Conservation (phyloP, 2,888 invertebrate genomes). For the Spisula subtruncata region DNA sequence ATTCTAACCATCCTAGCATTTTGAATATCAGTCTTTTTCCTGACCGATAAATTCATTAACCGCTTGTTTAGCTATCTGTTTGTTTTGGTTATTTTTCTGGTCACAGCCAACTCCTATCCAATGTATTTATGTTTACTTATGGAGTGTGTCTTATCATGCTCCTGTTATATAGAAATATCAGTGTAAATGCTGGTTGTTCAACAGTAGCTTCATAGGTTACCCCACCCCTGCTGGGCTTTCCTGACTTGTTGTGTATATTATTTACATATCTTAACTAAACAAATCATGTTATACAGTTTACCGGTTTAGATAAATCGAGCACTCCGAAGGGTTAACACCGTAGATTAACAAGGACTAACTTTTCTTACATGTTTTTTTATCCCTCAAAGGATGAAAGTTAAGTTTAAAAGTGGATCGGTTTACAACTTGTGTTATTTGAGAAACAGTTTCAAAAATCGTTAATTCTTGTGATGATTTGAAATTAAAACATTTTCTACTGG, state of each 20-base stretch:
- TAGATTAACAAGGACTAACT: background rate
- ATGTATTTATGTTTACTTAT: constrained; percentile 8
- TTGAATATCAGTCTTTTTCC: background rate
- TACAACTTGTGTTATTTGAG: constrained; percentile 39
- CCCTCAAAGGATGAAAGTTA: constrained; percentile 1
- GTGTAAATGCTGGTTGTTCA: background rate
- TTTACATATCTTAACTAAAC: constrained; percentile 53
- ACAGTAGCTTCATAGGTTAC: constrained; percentile 27
- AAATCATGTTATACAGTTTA: constrained; percentile 32
- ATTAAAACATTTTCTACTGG: constrained; percentile 13
- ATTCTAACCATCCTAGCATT: background rate
- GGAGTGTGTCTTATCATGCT: constrained; percentile 10
- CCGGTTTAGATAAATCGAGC: constrained; percentile 11
- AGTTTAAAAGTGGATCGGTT: constrained; percentile 37
- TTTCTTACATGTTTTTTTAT: background rate
- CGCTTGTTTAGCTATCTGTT: constrained; percentile 6
- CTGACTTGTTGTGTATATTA: constrained; percentile 44
- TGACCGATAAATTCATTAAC: background rate
- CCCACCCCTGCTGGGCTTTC: constrained; percentile 43
- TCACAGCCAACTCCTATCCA: background rate
- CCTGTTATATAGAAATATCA: background rate
- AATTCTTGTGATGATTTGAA: constrained; percentile 20
- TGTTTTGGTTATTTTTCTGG: constrained; percentile 1
- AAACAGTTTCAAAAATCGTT: background rate
- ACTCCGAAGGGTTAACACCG: constrained; percentile 12